Base-by-base conservation (phyloP, 2,888 invertebrate species). In the Emmelina monodactyla region DNA sequence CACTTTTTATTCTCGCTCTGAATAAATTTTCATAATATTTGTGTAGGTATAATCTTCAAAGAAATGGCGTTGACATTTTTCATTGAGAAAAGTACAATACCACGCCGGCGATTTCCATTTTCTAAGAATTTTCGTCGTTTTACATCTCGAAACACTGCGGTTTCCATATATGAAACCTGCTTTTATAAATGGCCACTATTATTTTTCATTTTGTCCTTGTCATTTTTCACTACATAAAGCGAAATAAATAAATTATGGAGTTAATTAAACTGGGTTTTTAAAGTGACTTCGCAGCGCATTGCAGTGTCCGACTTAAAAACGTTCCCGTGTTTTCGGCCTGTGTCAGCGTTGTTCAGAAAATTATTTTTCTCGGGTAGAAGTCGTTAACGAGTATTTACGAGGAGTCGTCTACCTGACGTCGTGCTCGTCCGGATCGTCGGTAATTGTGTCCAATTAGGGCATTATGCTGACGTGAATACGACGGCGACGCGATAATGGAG, bases 391-490 rank as follows among this genome's bases (percentile, higher is more conserved):
- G 66, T 75, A 76, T 76, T 79, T 76, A 79, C 71, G 75, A 69
- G 70, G 66, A 73, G 66, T 65, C 61, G 60, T 64, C 69, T 67
- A 76, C 76, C 76, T 76, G 75, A 68, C 71, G 67, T 61, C 49
- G 64, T 64, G 68, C 68, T 69, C 67, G n/a, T 64, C 57, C 62
- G 64, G 69, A 66, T 69, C 67, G 66, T 54, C 55, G 62, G 71
- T 79, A 78, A 79, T 78, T 78, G 73, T 64, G 63, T 65, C 73
- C 78, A 79, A 79, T 79, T 79, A 79, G 73, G 73, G 65, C 69
- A 73, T 79, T 72, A 76, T 69, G 78, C 78, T 78, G 76, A 79
- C 76, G 72, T 71, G 72, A 73, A 76, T 75, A 69, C 64, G 68
- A 68, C 68, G 63, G 66, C 65, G 65, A 62, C 65, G 71, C 67